These are phyloP conservation scores for Argyrosomus japonicus DNA, from an alignment of 2,113 vertebrate genomes.

Conservation along the genomic window DNA sequence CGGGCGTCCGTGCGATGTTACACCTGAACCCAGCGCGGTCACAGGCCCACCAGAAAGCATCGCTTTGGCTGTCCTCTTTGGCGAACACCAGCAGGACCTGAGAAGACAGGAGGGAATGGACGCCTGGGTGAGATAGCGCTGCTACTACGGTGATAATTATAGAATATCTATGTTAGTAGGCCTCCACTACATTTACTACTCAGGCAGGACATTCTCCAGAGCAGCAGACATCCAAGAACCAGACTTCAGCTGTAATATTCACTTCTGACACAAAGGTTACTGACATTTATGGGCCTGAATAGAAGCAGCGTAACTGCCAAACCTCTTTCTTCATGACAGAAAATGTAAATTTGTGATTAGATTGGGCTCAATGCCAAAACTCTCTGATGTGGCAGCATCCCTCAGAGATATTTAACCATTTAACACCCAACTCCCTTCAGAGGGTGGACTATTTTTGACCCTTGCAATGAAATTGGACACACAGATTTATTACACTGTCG, in stretches of 20 bases:
- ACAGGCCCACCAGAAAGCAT: conserved; percentile 98
- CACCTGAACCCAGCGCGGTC: conserved; percentile 94
- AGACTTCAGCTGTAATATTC: conserved; percentile 1
- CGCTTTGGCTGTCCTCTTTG: conserved; percentile 95
- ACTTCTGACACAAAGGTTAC: conserved; percentile 1
- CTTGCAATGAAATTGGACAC: not conserved
- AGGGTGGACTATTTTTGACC: not conserved
- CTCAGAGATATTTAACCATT: not conserved
- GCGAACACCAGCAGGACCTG: conserved; percentile 96
- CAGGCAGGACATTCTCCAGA: conserved; percentile 25
- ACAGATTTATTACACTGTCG: not conserved
- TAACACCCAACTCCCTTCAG: not conserved
- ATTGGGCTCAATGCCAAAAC: not conserved
- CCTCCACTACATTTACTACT: not conserved
- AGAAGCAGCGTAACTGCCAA: not conserved
- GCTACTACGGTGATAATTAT: conserved; percentile 9
- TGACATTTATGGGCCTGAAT: conserved; percentile 18
- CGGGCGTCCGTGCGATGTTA: conserved; percentile 90
- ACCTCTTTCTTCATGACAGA: not conserved
- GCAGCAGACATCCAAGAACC: conserved; percentile 16
- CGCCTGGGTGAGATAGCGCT: not conserved
- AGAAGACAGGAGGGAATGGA: conserved; percentile 14
- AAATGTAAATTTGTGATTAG: not conserved
- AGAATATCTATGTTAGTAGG: not conserved
- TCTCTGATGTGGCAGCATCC: not conserved